Evolutionary conservation across 2,888 invertebrate species (phyloP).

Genomic region (Argynnis bischoffii): DNA sequence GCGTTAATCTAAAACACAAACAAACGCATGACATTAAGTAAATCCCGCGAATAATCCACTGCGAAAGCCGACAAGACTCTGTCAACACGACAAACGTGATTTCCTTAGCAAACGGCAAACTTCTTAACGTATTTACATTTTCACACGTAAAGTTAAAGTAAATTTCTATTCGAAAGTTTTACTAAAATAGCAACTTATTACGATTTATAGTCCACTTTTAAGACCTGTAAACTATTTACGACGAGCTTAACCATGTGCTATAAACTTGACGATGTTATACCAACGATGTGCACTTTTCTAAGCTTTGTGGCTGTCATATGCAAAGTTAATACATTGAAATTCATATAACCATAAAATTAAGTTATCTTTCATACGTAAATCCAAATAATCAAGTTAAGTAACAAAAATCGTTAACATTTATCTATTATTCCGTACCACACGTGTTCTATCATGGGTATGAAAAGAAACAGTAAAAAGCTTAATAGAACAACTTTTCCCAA

Average conservation of each 20-base stretch:
- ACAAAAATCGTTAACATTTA: too few relatives aligned
- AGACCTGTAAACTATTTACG: neutral
- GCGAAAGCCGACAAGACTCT: constrained; percentile 72
- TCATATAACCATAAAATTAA: too few relatives aligned
- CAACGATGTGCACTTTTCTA: too few relatives aligned
- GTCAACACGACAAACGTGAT: constrained; percentile 74
- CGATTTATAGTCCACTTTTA: neutral
- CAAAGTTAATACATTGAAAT: neutral
- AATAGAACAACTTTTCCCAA: constrained; percentile 57
- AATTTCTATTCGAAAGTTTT: neutral
- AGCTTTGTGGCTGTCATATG: neutral
- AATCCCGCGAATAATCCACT: constrained; percentile 78
- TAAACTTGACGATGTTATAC: too few relatives aligned
- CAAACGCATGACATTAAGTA: constrained; percentile 73
- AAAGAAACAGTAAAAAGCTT: constrained; percentile 20
- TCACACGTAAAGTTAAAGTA: constrained; percentile 72
- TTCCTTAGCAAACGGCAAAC: constrained; percentile 69
- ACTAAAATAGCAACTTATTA: constrained; percentile 1
- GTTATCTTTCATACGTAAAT: too few relatives aligned
- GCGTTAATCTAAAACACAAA: constrained; percentile 68
- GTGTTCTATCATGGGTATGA: constrained; percentile 8
- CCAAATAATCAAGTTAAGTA: too few relatives aligned
- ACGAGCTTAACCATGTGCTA: neutral
- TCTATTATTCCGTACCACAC: constrained; percentile 18
- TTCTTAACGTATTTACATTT: constrained; percentile 77